Evolutionary conservation across 2,797 vertebrate species (phyloP).

Genomic region (Ispidina lecontei): DNA sequence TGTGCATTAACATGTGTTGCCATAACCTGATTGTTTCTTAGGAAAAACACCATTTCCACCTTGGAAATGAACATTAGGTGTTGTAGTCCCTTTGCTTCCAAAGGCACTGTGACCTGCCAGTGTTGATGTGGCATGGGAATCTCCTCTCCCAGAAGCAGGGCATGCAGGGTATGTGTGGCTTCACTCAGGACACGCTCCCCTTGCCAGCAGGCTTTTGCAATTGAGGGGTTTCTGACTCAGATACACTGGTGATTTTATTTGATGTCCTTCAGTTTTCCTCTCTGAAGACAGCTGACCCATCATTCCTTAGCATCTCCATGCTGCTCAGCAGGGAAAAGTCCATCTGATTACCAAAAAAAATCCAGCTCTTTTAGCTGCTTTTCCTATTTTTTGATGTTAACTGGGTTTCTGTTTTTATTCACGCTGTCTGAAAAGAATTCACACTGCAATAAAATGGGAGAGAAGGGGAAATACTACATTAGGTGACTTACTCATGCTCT

Average conservation of each 20-base stretch:
- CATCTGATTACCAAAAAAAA: neutral
- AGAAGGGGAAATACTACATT: neutral
- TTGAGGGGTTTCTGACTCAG: neutral
- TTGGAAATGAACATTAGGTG: neutral
- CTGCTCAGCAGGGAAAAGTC: neutral
- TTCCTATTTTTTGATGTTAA: neutral
- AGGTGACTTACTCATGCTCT: neutral
- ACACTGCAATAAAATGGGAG: neutral
- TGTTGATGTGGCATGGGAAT: fast-evolving
- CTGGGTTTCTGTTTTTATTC: neutral
- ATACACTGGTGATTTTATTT: neutral
- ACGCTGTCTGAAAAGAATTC: neutral
- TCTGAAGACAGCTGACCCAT: neutral
- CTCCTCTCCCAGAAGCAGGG: fast-evolving
- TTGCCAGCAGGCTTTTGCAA: neutral
- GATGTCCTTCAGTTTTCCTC: neutral
- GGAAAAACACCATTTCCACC: no score
- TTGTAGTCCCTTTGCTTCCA: neutral
- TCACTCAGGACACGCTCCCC: neutral
- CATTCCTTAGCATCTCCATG: neutral
- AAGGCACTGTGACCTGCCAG: neutral
- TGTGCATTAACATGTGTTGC: neutral
- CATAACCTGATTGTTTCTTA: neutral
- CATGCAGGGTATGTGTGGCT: fast-evolving
- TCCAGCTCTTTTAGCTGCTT: neutral